Evolutionary conservation across 2,113 vertebrate genomes (phyloP).

Genomic region (Antigone vipio): DNA sequence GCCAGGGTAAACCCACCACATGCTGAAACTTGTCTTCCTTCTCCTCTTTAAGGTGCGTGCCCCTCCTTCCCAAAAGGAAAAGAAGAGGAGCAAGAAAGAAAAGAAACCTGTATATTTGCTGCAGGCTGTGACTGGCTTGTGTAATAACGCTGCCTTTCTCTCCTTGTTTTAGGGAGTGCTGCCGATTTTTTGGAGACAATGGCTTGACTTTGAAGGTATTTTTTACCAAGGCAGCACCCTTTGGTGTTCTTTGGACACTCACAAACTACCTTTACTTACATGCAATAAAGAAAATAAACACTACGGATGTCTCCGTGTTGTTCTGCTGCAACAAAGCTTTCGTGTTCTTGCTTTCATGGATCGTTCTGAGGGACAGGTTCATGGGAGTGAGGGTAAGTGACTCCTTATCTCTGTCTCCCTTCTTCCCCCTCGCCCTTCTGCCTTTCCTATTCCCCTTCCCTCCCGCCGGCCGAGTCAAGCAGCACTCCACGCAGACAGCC

Average conservation of each 20-base stretch:
- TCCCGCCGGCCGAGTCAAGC: accelerated
- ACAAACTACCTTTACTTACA: slow-evolving; percentile 99
- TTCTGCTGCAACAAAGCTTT: slow-evolving; percentile 99
- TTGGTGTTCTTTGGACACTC: slow-evolving; percentile 94
- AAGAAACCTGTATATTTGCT: background rate
- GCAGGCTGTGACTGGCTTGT: background rate
- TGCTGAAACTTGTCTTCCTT: background rate
- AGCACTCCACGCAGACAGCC: background rate
- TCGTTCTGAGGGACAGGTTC: slow-evolving; percentile 96
- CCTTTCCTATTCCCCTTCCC: background rate
- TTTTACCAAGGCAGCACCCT: slow-evolving; percentile 93
- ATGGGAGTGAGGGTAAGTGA: slow-evolving; percentile 97
- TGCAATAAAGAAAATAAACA: slow-evolving; percentile 97
- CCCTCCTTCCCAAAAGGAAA: background rate
- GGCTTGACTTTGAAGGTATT: slow-evolving; percentile 94
- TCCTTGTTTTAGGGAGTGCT: slow-evolving; percentile 88
- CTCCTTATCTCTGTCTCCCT: slow-evolving; percentile 48
- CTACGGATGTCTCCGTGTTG: slow-evolving; percentile 91
- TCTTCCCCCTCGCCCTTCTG: background rate
- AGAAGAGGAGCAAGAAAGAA: background rate
- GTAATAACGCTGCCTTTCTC: slow-evolving; percentile 68
- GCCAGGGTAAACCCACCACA: background rate
- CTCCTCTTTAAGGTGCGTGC: background rate
- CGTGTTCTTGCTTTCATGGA: slow-evolving; percentile 98
- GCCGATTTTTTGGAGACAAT: slow-evolving; percentile 92